Evolutionary conservation across 2,888 invertebrate species (phyloP), one percentile per base, ranked within the genome.

Genomic region (Drosophila setosimentum): DNA sequence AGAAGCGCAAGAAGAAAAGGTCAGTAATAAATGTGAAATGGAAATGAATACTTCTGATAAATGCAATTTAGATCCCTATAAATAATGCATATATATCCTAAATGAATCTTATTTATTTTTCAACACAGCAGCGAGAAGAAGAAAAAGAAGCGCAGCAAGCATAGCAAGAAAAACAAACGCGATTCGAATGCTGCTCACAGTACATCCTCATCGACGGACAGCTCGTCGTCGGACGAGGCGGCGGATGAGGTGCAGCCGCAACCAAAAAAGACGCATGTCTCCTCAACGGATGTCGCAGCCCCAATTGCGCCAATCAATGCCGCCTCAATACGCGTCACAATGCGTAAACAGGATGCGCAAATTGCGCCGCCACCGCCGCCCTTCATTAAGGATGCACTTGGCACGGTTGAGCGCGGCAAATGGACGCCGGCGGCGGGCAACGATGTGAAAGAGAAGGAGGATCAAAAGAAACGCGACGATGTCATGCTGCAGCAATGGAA

Each of bases 311-410:
- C 73, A 3, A 10, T 29, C 10, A 80, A 80, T 71, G 94, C 94
- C 0, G 94, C 94, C 76, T 95, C 95, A 53, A 95, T 95, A 82
- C 94, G 95, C 7, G 95, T 96, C 0, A 94, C 95, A 0, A 95
- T 96, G 95, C 94, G 87, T 7, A 88, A 84, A 21, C 87, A 87
- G 32, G 83, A 87, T 18, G 24, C 33, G 5, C 91, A 94, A 60
- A 62, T 68, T 35, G 76, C 66, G 13, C 73, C 87, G 16, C 86
- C 83, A 16, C 87, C 85, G 13, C 86, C 84, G 11, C 86, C 88
- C 3, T 60, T 73, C 13, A 80, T 80, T 27, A 88, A 86, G 62
- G 83, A 80, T 54, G 50, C 73, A 0, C 8, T 81, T 0, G 74
- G 48, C 32, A 4, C 60, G 2, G 10, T 42, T 3, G 93, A 72